Conservation (phyloP, 1,140 invertebrate species). For the Dendrolimus kikuchii region DNA sequence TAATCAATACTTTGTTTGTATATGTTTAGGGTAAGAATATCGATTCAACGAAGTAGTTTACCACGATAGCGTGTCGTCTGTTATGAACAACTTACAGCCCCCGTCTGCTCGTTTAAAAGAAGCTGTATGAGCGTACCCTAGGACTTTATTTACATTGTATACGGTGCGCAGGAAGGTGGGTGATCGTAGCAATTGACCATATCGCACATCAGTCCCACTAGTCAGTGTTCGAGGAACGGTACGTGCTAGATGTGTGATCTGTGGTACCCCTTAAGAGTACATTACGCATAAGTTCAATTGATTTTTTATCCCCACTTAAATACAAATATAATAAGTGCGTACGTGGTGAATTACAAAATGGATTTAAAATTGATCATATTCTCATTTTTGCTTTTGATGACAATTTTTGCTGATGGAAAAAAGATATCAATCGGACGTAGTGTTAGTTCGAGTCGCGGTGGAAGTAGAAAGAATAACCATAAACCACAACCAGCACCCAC, state of each 20-base stretch:
- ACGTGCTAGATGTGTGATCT: slow-evolving; percentile 21
- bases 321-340: no score
- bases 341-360: background rate
- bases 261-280: slow-evolving; percentile 1
- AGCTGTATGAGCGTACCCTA: no score
- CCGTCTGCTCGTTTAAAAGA: no score
- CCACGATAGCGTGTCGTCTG: slow-evolving; percentile 11
- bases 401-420: slow-evolving; percentile 34
- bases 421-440: slow-evolving; percentile 46
- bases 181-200: slow-evolving; percentile 31
- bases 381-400: background rate
- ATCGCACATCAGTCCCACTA: slow-evolving; percentile 10
- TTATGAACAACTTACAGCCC: background rate
- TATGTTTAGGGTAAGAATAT: slow-evolving; percentile 13
- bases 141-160: background rate
- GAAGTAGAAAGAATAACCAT: slow-evolving; percentile 36
- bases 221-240: slow-evolving; percentile 38
- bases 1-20: slow-evolving; percentile 4
- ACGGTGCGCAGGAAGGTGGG: slow-evolving; percentile 27
- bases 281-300: no score
- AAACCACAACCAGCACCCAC: slow-evolving; percentile 53
- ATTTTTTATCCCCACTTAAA: no score
- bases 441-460: slow-evolving; percentile 40
- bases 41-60: slow-evolving; percentile 10
- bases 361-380: slow-evolving; percentile 2